Conservation (phyloP, 2,888 invertebrate genomes). For the Macaria notata region DNA sequence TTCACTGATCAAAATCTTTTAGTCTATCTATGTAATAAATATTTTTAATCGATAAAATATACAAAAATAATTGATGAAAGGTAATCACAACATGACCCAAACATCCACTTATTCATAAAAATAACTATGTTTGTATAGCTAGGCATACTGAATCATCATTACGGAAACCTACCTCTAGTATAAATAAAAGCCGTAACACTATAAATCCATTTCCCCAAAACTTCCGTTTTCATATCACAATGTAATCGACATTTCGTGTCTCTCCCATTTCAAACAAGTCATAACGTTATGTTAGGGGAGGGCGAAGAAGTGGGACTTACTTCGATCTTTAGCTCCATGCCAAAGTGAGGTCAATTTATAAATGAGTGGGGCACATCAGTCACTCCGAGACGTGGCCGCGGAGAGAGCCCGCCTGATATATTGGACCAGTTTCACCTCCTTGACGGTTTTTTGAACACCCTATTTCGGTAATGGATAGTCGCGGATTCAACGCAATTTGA, state of each 20-base stretch:
- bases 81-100: too few species aligned
- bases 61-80: too few species aligned
- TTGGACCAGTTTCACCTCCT: slow-evolving; percentile 60
- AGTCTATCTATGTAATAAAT: too few species aligned
- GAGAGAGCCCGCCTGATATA: slow-evolving; percentile 58
- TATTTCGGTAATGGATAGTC: slow-evolving; percentile 63
- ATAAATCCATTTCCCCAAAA: slow-evolving; percentile 22
- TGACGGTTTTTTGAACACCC: slow-evolving; percentile 69
- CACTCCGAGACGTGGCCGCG: slow-evolving; percentile 51
- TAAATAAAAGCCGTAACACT: slow-evolving; percentile 11
- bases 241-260: slow-evolving; percentile 23
- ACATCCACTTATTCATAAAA: too few species aligned
- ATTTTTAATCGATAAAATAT: too few species aligned
- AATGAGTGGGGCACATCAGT: slow-evolving; percentile 69
- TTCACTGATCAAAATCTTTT: too few species aligned
- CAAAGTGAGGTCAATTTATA: slow-evolving; percentile 69
- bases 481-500: slow-evolving; percentile 58
- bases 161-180: background rate
- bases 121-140: too few species aligned
- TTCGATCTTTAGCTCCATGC: slow-evolving; percentile 30
- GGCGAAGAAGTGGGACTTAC: slow-evolving; percentile 24
- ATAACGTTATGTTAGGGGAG: slow-evolving; percentile 22
- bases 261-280: slow-evolving; percentile 24
- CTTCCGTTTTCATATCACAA: slow-evolving; percentile 22
- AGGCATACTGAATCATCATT: too few species aligned